Evolutionary conservation across 2,888 invertebrate genomes (phyloP), one percentile per base, ranked within the genome.

Genomic region (Poecilobothrus nobilitatus): DNA sequence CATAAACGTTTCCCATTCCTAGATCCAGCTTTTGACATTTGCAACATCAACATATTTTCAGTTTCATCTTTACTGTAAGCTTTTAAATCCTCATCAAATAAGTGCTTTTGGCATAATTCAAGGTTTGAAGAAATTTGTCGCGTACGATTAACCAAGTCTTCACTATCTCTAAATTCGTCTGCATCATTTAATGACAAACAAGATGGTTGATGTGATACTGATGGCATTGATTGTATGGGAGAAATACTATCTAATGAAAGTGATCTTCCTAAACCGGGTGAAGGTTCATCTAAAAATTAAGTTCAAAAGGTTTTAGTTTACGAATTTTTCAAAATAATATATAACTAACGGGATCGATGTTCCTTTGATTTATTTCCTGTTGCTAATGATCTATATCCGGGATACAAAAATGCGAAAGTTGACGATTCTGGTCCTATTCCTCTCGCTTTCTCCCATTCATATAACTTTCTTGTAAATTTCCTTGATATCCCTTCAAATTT

Each of bases 391-490:
- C 81, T 80, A 71, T 84, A 84, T 10, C 84, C 85, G 0, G 88
- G 86, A 76, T 86, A 88, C 3, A 94, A 83, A 0, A 94, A 81
- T 0, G 92, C 91, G 73, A 94, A 91, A 0, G 93, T 93, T 0
- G 93, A 94, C 0, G 89, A 89, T 79, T 94, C 93, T 0, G 93
- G 93, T 0, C 90, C 89, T 70, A 94, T 93, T 1, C 93, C 93
- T 70, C 89, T 84, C n/a, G 92, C 90, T 76, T 92, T 92, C 78
- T 93, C 92, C 95, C 95, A 95, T 79, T 95, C 94, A 79, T 94
- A 94, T 0, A 95, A 84, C 76, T 93, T 94, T 34, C 91, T 88
- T 0, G 94, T 94, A 80, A 95, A 95, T 74, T 94, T 94, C 65
- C 92, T 86, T 0, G 94, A 94, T 73, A 95, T 93, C 12, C 87